Percentiles rank a stretch among this genome's conserved stretches.
These are phyloP conservation scores for Leptoclinus maculatus DNA, from an alignment of 2,797 vertebrate species.

Conservation along the genomic window DNA sequence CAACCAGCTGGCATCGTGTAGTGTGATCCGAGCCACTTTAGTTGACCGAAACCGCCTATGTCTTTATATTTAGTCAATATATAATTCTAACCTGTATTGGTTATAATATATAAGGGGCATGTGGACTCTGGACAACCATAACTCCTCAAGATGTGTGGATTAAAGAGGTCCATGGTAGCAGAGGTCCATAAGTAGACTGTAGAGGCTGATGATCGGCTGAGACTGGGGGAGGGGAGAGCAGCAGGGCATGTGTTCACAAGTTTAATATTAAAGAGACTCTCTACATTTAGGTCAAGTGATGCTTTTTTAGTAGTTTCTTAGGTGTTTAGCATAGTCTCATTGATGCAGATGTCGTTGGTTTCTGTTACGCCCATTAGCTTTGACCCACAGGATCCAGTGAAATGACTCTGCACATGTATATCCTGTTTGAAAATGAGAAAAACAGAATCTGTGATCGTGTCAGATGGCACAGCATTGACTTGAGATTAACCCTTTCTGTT, in stretches of 20 bases:
- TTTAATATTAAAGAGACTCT: conserved; percentile 50
- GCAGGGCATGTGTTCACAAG: conserved; percentile 31
- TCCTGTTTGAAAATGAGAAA: neutral
- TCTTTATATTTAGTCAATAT: neutral
- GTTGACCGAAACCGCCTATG: neutral
- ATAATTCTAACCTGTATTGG: neutral
- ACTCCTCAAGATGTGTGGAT: neutral
- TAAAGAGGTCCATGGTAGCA: conserved; percentile 33
- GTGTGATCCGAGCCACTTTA: conserved; percentile 27
- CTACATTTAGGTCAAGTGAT: conserved; percentile 22
- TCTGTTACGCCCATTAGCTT: neutral
- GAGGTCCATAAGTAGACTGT: conserved; percentile 33
- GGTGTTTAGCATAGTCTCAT: neutral
- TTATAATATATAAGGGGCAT: neutral
- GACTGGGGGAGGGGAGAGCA: conserved; percentile 43
- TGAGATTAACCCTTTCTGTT: neutral
- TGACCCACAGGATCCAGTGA: neutral
- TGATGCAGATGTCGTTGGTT: neutral
- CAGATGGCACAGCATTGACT: conserved; percentile 3
- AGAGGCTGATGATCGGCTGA: conserved; percentile 53
- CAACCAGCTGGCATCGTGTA: conserved; percentile 52
- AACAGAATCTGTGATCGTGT: neutral
- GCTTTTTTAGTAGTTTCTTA: conserved; percentile 5
- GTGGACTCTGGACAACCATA: neutral
- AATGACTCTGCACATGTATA: neutral